Conservation (phyloP, 2,113 vertebrate species). For the Suricata suricatta region DNA sequence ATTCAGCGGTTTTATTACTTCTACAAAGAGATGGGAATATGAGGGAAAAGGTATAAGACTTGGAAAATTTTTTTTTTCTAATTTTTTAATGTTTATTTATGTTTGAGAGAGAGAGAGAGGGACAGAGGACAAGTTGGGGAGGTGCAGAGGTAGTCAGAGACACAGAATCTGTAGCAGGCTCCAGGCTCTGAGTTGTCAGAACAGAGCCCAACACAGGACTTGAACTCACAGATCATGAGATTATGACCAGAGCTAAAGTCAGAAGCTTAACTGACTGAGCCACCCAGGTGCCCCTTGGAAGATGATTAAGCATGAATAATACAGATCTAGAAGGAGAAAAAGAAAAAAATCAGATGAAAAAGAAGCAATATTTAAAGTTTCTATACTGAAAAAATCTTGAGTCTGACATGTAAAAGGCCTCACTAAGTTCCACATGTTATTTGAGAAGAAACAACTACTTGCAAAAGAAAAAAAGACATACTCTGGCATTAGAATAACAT, state of each 20-base stretch:
- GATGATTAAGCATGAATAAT: not conserved
- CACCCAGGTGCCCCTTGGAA: not conserved
- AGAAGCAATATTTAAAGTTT: not conserved
- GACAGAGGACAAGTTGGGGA: no score
- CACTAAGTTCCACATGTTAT: not conserved
- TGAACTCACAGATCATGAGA: no score
- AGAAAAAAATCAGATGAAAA: not conserved
- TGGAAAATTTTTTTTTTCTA: not conserved
- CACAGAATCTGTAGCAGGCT: no score
- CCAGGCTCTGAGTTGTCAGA: no score
- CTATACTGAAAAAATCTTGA: not conserved
- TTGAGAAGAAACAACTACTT: not conserved
- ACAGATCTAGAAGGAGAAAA: no score
- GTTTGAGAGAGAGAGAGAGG: no score
- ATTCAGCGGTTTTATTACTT: not conserved
- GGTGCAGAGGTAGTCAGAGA: no score
- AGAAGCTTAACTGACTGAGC: no score
- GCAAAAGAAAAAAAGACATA: not conserved
- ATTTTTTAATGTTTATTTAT: no score
- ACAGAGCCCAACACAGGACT: no score
- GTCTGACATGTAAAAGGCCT: not conserved
- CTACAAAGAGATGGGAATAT: not conserved
- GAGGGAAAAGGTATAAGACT: not conserved
- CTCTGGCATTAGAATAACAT: not conserved
- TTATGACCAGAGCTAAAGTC: no score